Percentiles rank a stretch among this genome's conserved stretches.
These are phyloP conservation scores for Lepidochitona cinerea DNA, from an alignment of 2,888 invertebrate genomes.

Conservation along the genomic window DNA sequence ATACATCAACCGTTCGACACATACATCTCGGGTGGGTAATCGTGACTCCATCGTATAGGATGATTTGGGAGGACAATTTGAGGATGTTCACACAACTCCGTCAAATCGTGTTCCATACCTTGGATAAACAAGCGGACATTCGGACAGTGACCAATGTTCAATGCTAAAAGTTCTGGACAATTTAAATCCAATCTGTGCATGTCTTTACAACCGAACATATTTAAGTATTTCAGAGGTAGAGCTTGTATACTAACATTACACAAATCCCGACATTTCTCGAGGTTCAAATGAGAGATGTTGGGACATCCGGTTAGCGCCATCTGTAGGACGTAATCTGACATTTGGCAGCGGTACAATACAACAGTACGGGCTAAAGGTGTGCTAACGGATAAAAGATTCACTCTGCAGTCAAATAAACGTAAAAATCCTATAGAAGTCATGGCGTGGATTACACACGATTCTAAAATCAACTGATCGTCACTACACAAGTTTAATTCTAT, in stretches of 20 bases:
- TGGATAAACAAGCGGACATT: conserved; percentile 43
- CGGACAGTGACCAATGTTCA: conserved; percentile 54
- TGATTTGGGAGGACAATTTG: conserved; percentile 43
- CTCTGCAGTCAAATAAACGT: conserved; percentile 53
- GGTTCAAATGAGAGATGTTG: conserved; percentile 52
- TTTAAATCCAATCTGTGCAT: conserved; percentile 43
- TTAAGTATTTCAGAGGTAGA: conserved; percentile 48
- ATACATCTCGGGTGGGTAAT: conserved; percentile 49
- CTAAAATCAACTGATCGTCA: conserved; percentile 51
- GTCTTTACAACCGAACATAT: conserved; percentile 53
- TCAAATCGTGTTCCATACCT: conserved; percentile 44
- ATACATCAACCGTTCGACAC: conserved; percentile 22
- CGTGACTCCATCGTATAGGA: conserved; percentile 50
- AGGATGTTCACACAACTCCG: conserved; percentile 28
- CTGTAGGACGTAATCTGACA: conserved; percentile 53
- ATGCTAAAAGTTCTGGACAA: conserved; percentile 49
- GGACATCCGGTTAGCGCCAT: conserved; percentile 56
- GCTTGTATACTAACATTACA: conserved; percentile 40
- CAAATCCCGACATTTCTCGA: conserved; percentile 51
- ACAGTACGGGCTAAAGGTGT: conserved; percentile 51
- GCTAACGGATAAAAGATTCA: conserved; percentile 50
- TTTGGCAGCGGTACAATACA: conserved; percentile 52
- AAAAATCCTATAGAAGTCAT: conserved; percentile 52
- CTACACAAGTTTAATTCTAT: conserved; percentile 57
- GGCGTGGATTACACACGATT: conserved; percentile 55